Evolutionary conservation across 2,113 vertebrate species (phyloP).

Genomic region (Alethe diademata): DNA sequence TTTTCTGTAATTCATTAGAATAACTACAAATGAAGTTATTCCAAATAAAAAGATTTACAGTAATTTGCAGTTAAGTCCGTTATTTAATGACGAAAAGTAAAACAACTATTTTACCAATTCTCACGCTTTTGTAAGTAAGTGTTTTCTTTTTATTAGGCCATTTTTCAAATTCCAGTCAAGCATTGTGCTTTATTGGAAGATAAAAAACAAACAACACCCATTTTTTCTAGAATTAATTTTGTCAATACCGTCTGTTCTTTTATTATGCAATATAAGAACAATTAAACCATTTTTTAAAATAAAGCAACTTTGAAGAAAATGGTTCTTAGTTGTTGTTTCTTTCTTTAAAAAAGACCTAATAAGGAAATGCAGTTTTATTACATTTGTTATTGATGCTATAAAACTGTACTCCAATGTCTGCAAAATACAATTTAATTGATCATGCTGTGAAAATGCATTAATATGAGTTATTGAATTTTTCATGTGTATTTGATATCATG

Average conservation of each 20-base stretch:
- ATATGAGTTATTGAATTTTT: constrained; percentile 73
- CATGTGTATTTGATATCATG: constrained; percentile 71
- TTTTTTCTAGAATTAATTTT: constrained; percentile 69
- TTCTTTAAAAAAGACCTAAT: constrained; percentile 51
- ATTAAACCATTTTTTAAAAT: constrained; percentile 70
- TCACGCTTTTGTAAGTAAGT: constrained; percentile 13
- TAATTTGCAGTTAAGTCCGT: neutral
- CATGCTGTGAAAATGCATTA: constrained; percentile 68
- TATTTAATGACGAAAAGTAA: neutral
- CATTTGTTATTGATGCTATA: constrained; percentile 71
- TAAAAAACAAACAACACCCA: constrained; percentile 24
- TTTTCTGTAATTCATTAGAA: constrained; percentile 4
- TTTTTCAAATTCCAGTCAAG: constrained; percentile 64
- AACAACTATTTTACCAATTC: constrained; percentile 9
- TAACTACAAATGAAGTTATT: constrained; percentile 3
- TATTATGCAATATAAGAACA: constrained; percentile 71
- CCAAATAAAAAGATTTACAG: neutral
- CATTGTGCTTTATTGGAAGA: constrained; percentile 57
- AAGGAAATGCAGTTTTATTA: constrained; percentile 72
- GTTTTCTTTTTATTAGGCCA: constrained; percentile 49
- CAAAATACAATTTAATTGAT: constrained; percentile 72
- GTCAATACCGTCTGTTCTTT: constrained; percentile 70
- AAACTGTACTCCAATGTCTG: constrained; percentile 66
- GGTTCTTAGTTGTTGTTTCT: constrained; percentile 14
- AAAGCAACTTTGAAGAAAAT: constrained; percentile 59